phyloP scores from a whole-genome alignment of 2,888 invertebrate species.

The Chironomus tentans region DNA sequence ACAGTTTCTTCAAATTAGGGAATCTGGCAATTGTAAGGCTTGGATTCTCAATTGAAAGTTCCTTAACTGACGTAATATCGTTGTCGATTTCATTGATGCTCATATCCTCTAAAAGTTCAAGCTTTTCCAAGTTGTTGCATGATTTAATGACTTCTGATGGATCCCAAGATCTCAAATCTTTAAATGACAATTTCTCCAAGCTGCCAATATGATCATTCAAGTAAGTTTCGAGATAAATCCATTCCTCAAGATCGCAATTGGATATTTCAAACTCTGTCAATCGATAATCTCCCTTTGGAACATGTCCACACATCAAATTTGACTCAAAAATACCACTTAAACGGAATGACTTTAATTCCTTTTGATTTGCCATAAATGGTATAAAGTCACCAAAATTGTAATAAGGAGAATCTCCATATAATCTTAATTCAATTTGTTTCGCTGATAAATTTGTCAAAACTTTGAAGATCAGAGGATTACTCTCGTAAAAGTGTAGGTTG shows the following conservation, averaged over 20 bases:
- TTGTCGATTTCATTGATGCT: neutral
- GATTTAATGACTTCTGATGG: neutral
- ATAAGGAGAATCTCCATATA: slow-evolving; percentile 3
- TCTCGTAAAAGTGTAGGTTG: neutral
- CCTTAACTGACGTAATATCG: neutral
- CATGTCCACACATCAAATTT: neutral
- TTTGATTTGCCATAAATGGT: neutral
- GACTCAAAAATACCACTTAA: neutral
- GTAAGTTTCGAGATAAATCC: neutral
- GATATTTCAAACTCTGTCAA: neutral
- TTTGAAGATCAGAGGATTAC: neutral
- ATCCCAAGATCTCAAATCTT: neutral
- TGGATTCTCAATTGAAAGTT: neutral
- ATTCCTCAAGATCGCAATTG: slow-evolving; percentile 4
- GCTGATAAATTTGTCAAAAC: neutral
- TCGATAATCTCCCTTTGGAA: neutral
- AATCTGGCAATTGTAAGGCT: neutral
- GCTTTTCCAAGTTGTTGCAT: neutral
- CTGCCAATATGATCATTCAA: neutral
- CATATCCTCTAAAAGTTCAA: neutral
- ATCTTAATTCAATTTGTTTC: neutral
- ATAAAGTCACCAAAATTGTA: neutral
- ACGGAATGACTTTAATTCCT: neutral
- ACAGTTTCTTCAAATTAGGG: neutral
- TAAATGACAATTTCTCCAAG: neutral